Percentiles rank a stretch among this genome's conserved stretches.
phyloP scores from a whole-genome alignment of 2,797 vertebrate genomes.

The Sebastes matsubarae region DNA sequence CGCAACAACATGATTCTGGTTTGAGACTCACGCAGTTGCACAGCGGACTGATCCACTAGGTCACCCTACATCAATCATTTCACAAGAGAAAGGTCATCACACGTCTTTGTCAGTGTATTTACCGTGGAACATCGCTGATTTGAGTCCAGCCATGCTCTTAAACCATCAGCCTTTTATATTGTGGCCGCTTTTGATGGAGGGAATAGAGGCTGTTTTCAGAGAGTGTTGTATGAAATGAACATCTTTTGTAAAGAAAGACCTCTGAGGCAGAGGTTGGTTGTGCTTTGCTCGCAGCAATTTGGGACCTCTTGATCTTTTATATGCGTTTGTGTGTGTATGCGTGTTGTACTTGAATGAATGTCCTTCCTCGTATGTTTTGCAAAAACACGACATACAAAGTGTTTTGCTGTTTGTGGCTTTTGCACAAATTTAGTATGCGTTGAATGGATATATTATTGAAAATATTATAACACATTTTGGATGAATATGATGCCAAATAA shows the following conservation, averaged over 20 bases:
- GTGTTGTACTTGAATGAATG: background rate
- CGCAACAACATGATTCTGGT: constrained; percentile 19
- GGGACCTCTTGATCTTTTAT: constrained; percentile 15
- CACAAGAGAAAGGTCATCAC: constrained; percentile 59
- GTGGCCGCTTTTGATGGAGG: constrained; percentile 32
- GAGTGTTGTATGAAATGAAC: constrained; percentile 29
- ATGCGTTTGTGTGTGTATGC: background rate
- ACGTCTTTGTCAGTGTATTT: constrained; percentile 45
- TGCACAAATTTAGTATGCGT: background rate
- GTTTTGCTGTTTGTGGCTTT: background rate
- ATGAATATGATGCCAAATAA: background rate
- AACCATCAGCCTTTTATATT: constrained; percentile 29
- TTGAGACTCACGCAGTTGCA: constrained; percentile 14
- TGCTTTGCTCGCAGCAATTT: constrained; percentile 6
- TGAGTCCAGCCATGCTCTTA: constrained; percentile 35
- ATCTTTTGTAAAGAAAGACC: constrained; percentile 27
- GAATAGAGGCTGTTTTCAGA: constrained; percentile 21
- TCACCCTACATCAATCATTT: constrained; percentile 58
- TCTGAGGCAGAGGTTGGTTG: constrained; percentile 4
- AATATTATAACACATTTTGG: background rate
- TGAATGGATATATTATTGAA: background rate
- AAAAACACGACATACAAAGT: background rate
- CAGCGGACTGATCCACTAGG: constrained; percentile 17
- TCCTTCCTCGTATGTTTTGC: background rate
- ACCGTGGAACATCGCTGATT: constrained; percentile 45